Base-by-base conservation (phyloP, 64 coral and sea anemone genomes). In the Dendronephthya gigantea region DNA sequence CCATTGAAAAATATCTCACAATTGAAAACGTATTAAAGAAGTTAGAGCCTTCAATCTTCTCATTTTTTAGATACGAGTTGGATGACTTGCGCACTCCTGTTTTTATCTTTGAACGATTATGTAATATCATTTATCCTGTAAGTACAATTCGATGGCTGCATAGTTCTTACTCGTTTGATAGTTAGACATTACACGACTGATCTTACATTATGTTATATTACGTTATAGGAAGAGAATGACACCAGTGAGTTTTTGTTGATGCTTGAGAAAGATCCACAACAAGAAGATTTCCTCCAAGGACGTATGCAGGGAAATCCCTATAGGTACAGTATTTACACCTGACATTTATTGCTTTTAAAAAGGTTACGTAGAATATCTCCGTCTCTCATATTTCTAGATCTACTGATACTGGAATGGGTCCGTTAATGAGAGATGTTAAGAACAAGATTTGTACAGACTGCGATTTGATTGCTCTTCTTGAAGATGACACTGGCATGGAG, bases 401-500 rank as follows among this genome's bases (percentile, higher is more conserved):
- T 36, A 93, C 93, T 81, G 94, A 98, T 75, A 90, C 94, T 87
- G 92, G 92, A 41, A 68, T 98, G 87, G 92, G 92, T 84, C 92
- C 92, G 5, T 89, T 98, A 5, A 98, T 98, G 94, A 90, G 94
- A 68, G 91, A 93, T 88, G 94, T 98, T 1, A 98, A 98, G 79
- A 98, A 98, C 87, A 98, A 98, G 82, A 98, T 98, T 0, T 98
- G 94, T 55, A 98, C 94, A 17, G 94, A 97, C 84, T 97, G 94
- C 83, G 94, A 97, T 82, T 68, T 97, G 79, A 89, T 97, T 19
- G 94, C 94, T 37, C 83, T 97, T 15, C 85, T 97, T 2, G 94
- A 97, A 84, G 94, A 97, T 85, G 94, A 97, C 85, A 97, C 91
- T 68, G 94, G 94, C 50, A 97, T 97, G 94, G 94, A 97, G 94